These are phyloP conservation scores for Rhinophrynus dorsalis DNA, from an alignment of 2,797 vertebrate genomes.

Conservation along the genomic window DNA sequence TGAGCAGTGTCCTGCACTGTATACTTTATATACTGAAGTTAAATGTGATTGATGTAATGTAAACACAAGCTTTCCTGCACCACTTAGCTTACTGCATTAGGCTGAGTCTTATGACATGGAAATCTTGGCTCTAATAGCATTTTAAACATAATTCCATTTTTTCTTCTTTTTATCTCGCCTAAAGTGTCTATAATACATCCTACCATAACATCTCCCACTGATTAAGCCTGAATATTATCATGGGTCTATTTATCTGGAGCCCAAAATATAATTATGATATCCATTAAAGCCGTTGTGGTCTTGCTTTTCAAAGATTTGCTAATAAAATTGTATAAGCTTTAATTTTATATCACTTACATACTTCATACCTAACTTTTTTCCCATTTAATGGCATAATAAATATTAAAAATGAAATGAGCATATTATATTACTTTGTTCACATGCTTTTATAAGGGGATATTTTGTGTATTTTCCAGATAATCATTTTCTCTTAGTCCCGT, in stretches of 20 bases:
- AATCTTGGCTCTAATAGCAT: slow-evolving; percentile 34
- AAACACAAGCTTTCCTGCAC: slow-evolving; percentile 18
- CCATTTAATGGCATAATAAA: too few relatives aligned
- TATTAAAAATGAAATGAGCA: too few relatives aligned
- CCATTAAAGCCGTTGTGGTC: neutral
- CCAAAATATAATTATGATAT: neutral
- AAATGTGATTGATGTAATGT: slow-evolving; percentile 31
- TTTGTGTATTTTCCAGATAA: too few relatives aligned
- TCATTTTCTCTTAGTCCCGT: too few relatives aligned
- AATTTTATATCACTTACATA: too few relatives aligned
- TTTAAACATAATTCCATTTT: slow-evolving; percentile 43
- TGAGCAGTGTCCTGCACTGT: neutral
- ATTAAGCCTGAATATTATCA: neutral
- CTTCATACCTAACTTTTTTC: too few relatives aligned
- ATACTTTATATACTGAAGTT: neutral
- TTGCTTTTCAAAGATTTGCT: neutral
- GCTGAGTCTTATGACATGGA: slow-evolving; percentile 5
- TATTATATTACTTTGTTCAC: too few relatives aligned
- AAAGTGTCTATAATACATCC: slow-evolving; percentile 18
- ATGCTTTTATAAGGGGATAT: too few relatives aligned
- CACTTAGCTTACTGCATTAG: slow-evolving; percentile 38
- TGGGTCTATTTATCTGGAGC: slow-evolving; percentile 6
- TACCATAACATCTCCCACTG: neutral
- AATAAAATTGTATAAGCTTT: neutral
- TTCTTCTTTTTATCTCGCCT: slow-evolving; percentile 24